Evolutionary conservation across 2,888 invertebrate species (phyloP), one percentile per base, ranked within the genome.

Genomic region (Dynastes maya): DNA sequence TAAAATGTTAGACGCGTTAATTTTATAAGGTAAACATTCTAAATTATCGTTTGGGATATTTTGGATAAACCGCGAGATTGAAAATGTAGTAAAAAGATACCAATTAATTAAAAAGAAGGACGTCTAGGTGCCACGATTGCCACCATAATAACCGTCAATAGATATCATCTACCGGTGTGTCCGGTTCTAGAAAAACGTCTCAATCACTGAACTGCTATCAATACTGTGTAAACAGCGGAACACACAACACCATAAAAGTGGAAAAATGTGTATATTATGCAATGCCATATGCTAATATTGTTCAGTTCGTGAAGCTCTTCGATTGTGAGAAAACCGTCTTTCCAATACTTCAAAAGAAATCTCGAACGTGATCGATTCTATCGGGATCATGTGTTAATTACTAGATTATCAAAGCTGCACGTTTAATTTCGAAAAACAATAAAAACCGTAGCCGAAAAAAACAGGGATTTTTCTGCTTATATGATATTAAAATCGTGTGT

Each of bases 191-290:
- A n/a, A 55, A n/a, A 22, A 55, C 55, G 16, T 55, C 55, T 55
- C 22, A 37, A 37, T 37, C 45, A 11, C 45, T 8, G 11, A 45
- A 45, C 45, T 45, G 45, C 6, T 45, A 45, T 11, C 11, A 2
- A 45, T 11, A 8, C 11, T 55, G 6, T 13, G 16, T 55, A 55
- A n/a, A 3, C n/a, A 5, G 55, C 55, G 22, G 22, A 55, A 13
- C n/a, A 55, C 16, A 45, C 45, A 9, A 61, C 55, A 45, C 45
- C 16, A 61, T 27, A 61, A 61, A 61, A 61, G 61, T 61, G 61
- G 61, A 61, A 61, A 68, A 68, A 68, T 27, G 13, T 68, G 27
- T 71, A 71, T 58, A 71, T 71, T 71, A 71, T 71, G 58, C 71
- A 71, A 71, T 58, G 71, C 37, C n/a, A 2, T 58, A 71, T 37